Evolutionary conservation across 2,888 invertebrate genomes (phyloP).

Genomic region (Pristionchus japonicus): DNA sequence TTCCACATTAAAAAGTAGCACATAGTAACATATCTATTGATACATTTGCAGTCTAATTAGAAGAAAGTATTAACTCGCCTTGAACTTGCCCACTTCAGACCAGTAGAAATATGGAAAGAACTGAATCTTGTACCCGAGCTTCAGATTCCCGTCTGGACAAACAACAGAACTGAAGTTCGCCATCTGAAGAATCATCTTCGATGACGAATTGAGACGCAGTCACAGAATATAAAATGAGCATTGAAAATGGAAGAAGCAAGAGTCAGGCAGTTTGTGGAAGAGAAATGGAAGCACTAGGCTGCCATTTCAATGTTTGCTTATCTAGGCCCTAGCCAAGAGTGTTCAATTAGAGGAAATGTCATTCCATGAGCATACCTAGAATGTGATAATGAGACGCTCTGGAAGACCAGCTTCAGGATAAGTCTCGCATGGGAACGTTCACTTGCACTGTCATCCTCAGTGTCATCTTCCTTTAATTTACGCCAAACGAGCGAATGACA

Average conservation of each 20-base stretch:
- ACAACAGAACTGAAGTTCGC: background rate
- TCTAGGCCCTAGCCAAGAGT: background rate
- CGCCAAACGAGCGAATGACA: too few relatives aligned
- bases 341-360: background rate
- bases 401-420: too few relatives aligned
- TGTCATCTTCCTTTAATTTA: too few relatives aligned
- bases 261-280: background rate
- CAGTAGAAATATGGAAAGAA: slow-evolving; percentile 16
- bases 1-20: too few relatives aligned
- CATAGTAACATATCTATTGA: too few relatives aligned
- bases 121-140: background rate
- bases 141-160: background rate
- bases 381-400: too few relatives aligned
- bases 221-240: too few relatives aligned
- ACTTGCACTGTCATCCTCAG: too few relatives aligned
- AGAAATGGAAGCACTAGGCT: background rate
- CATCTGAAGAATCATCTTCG: background rate
- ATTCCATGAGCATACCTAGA: too few relatives aligned
- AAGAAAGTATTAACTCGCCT: background rate
- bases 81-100: background rate
- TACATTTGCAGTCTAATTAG: too few relatives aligned
- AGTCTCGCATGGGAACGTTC: too few relatives aligned
- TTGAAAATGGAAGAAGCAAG: background rate
- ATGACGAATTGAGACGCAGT: too few relatives aligned
- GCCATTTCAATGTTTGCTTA: background rate